phyloP scores from a whole-genome alignment of 2,888 invertebrate genomes.

The Odontocolon sp. region DNA sequence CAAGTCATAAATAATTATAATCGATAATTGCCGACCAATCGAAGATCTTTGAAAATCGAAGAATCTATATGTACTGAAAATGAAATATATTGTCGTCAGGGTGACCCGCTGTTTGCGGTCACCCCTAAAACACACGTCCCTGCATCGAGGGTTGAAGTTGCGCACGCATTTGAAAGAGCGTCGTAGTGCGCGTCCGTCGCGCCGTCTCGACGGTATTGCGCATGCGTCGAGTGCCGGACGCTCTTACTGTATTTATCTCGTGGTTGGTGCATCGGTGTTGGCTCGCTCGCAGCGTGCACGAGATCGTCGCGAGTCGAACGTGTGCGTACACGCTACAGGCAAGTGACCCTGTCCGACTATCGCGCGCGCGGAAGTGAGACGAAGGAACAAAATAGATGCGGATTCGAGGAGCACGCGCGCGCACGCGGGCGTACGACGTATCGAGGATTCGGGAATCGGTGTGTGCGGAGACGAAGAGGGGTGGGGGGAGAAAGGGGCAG shows the following conservation, averaged over 20 bases:
- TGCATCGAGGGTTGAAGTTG: slow-evolving; percentile 10
- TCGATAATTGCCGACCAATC: too few relatives aligned
- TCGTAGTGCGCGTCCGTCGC: slow-evolving; percentile 52
- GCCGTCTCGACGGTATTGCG: slow-evolving; percentile 23
- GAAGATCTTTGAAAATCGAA: too few relatives aligned
- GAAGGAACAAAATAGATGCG: slow-evolving; percentile 27
- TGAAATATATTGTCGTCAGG: not conserved
- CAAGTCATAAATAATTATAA: too few relatives aligned
- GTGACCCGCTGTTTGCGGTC: not conserved
- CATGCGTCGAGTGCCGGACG: slow-evolving; percentile 31
- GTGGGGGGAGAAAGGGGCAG: slow-evolving; percentile 56
- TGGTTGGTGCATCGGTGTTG: slow-evolving; percentile 4
- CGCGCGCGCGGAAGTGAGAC: slow-evolving; percentile 41
- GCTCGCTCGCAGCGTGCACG: not conserved
- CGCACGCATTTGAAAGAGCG: slow-evolving; percentile 51
- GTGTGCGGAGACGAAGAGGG: slow-evolving; percentile 56
- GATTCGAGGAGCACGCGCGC: not conserved
- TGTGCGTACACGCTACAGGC: slow-evolving; percentile 58
- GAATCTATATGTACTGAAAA: not conserved
- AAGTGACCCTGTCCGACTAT: slow-evolving; percentile 55
- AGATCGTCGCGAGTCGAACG: not conserved
- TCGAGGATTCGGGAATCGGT: slow-evolving; percentile 50
- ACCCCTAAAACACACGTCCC: slow-evolving; percentile 31
- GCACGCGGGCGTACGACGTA: slow-evolving; percentile 21
- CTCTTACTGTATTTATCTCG: slow-evolving; percentile 35